These are phyloP conservation scores for Sander lucioperca DNA, from an alignment of 2,113 vertebrate genomes.

Conservation along the genomic window DNA sequence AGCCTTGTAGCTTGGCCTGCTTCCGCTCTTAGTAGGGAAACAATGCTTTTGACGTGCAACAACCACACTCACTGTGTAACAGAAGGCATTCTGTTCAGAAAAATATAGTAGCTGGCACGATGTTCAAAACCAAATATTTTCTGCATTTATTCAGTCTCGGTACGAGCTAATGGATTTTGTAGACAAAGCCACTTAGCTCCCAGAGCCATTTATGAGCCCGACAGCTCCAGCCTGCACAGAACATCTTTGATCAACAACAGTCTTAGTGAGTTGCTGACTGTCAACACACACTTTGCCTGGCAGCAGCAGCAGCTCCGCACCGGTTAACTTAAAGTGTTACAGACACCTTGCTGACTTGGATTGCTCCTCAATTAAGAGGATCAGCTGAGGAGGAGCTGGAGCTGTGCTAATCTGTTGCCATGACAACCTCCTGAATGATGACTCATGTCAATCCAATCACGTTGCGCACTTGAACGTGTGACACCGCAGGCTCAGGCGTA, in stretches of 20 bases:
- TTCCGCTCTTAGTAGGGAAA: constrained; percentile 59
- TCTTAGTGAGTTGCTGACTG: constrained; percentile 37
- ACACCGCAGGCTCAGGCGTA: not conserved
- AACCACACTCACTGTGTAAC: not conserved
- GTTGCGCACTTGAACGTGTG: not conserved
- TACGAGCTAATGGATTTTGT: constrained; percentile 27
- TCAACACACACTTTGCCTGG: constrained; percentile 46
- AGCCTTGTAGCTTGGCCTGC: constrained; percentile 12
- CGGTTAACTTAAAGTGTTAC: constrained; percentile 48
- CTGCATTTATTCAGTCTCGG: not conserved
- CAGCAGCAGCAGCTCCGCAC: not conserved
- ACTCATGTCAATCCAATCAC: not conserved
- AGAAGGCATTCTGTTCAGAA: constrained; percentile 24
- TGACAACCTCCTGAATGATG: constrained; percentile 33
- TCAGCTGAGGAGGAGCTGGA: constrained; percentile 32
- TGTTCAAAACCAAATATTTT: constrained; percentile 46
- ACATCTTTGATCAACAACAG: constrained; percentile 63
- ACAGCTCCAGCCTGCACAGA: constrained; percentile 23
- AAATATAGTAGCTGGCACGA: constrained; percentile 19
- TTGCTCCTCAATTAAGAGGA: constrained; percentile 64
- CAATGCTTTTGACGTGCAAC: constrained; percentile 62
- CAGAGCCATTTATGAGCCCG: constrained; percentile 52
- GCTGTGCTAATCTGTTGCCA: constrained; percentile 56
- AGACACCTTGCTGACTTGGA: constrained; percentile 53
- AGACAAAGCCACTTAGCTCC: constrained; percentile 56